Conservation (phyloP, 2,113 vertebrate species). For the Paradisaea rubra region DNA sequence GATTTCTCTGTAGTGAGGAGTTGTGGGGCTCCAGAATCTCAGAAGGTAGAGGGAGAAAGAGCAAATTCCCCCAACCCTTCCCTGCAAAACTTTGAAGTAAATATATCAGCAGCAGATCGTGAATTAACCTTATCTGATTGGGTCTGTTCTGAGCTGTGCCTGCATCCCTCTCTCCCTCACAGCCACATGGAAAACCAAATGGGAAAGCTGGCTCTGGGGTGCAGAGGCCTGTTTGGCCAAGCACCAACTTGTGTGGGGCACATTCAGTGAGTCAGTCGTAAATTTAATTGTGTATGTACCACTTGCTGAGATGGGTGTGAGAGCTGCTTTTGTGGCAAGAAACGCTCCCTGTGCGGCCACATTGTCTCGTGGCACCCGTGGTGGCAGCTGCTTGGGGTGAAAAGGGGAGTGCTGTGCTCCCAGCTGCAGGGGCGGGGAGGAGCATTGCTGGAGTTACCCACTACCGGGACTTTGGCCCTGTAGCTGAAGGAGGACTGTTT, state of each 20-base stretch:
- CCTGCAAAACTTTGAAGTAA: neutral
- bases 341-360: rapidly evolving
- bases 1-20: neutral
- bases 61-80: neutral
- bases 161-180: neutral
- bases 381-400: neutral
- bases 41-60: neutral
- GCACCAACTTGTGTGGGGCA: neutral
- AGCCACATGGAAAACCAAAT: neutral
- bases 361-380: rapidly evolving
- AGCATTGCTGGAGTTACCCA: neutral
- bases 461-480: neutral
- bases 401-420: neutral
- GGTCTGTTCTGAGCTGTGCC: neutral
- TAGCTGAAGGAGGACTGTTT: neutral
- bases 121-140: neutral
- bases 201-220: neutral
- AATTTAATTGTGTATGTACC: neutral
- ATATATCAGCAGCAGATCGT: rapidly evolving
- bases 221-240: neutral
- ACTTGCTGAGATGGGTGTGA: neutral
- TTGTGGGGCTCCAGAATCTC: neutral
- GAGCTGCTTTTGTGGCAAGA: neutral
- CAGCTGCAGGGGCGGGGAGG: rapidly evolving
- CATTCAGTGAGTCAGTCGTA: neutral